Evolutionary conservation across 2,888 invertebrate species (phyloP).

Genomic region (Cybosia mesomella): DNA sequence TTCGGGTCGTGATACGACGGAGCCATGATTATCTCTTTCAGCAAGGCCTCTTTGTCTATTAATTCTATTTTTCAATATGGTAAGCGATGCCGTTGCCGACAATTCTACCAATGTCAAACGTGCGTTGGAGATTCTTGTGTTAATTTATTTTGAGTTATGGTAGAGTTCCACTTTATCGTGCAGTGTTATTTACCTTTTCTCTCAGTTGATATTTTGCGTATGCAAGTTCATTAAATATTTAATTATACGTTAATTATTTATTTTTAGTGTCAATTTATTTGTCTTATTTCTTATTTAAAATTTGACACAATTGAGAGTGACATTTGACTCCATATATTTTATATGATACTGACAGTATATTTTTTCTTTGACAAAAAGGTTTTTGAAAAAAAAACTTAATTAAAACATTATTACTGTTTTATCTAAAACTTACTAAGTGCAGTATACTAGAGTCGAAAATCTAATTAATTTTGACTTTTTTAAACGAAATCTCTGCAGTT

Average conservation of each 20-base stretch:
- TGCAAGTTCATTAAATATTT: not conserved
- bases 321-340: not conserved
- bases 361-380: not conserved
- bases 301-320: not conserved
- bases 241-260: not conserved
- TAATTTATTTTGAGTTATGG: not conserved
- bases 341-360: no score
- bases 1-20: not conserved
- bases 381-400: not conserved
- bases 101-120: not conserved
- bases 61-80: not conserved
- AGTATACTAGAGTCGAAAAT: not conserved
- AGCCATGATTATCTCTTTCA: not conserved
- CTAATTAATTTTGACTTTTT: not conserved
- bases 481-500: not conserved
- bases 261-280: not conserved
- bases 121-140: not conserved
- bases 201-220: not conserved
- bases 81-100: not conserved
- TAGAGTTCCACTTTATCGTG: not conserved
- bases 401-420: not conserved
- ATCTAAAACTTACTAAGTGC: not conserved
- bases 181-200: not conserved
- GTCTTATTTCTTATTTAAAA: not conserved
- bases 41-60: not conserved